Evolutionary conservation across 2,888 invertebrate species (phyloP).

Genomic region (Dione vanillae): DNA sequence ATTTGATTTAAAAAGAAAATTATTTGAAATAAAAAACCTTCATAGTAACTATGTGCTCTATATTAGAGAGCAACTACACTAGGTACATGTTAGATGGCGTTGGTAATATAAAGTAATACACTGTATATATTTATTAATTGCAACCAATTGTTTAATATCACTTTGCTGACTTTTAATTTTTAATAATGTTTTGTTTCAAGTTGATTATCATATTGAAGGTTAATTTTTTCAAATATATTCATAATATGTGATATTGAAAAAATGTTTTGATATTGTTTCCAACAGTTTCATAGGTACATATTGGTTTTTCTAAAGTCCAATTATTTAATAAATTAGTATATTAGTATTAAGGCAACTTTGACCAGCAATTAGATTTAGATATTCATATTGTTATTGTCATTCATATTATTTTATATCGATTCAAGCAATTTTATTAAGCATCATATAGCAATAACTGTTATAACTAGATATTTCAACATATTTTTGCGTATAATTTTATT

Average conservation of each 20-base stretch:
- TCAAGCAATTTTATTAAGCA: not conserved
- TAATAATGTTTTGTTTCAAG: not conserved
- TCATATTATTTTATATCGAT: not conserved
- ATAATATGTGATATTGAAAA: too few relatives aligned
- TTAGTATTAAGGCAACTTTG: slow-evolving; percentile 13
- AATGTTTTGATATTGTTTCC: not conserved
- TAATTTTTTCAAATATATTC: not conserved
- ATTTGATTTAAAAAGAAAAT: not conserved
- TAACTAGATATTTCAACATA: not conserved
- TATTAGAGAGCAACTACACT: too few relatives aligned
- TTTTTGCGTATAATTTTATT: not conserved
- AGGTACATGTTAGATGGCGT: not conserved
- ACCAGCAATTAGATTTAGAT: slow-evolving; percentile 20
- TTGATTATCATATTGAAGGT: not conserved
- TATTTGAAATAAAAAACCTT: not conserved
- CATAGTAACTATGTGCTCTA: not conserved
- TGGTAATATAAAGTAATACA: not conserved
- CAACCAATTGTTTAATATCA: not conserved
- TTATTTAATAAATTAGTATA: slow-evolving; percentile 1
- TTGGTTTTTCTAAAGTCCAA: slow-evolving; percentile 4
- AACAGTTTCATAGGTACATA: slow-evolving; percentile 4
- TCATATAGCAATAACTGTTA: slow-evolving; percentile 3
- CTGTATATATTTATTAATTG: not conserved
- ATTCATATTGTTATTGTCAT: slow-evolving; percentile 2
- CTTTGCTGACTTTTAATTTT: not conserved